phyloP scores from a whole-genome alignment of 2,888 invertebrate species.

The Trachelus tabidus region DNA sequence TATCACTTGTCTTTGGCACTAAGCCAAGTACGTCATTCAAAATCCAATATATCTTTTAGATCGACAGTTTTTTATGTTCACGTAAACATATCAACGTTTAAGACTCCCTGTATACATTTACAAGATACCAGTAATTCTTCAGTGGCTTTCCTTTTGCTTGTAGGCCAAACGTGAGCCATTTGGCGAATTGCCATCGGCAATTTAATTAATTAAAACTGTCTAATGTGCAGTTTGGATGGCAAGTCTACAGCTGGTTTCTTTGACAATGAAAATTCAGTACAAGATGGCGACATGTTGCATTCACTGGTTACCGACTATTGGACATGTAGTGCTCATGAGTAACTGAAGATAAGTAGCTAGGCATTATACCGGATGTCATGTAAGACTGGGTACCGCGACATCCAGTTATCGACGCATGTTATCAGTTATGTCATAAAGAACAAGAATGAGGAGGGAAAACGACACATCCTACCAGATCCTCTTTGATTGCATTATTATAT shows the following conservation, averaged over 20 bases:
- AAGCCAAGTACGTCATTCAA: slow-evolving; percentile 16
- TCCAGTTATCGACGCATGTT: not conserved
- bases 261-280: not conserved
- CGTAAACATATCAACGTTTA: not conserved
- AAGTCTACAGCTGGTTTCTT: not conserved
- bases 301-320: not conserved
- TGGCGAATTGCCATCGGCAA: not conserved
- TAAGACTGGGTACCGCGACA: too few relatives aligned
- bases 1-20: slow-evolving; percentile 16
- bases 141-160: not conserved
- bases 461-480: not conserved
- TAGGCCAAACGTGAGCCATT: slow-evolving; percentile 1
- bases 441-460: not conserved
- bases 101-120: not conserved
- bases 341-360: not conserved
- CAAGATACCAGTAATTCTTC: not conserved
- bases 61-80: not conserved
- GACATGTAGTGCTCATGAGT: not conserved
- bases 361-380: too few relatives aligned
- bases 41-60: slow-evolving; percentile 12
- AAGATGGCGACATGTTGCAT: not conserved
- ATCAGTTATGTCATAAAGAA: not conserved
- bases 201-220: slow-evolving; percentile 11
- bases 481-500: too few relatives aligned
- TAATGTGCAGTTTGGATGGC: not conserved